Evolutionary conservation across 2,797 vertebrate species (phyloP).

Genomic region (Cynodonichthys magdalenae): DNA sequence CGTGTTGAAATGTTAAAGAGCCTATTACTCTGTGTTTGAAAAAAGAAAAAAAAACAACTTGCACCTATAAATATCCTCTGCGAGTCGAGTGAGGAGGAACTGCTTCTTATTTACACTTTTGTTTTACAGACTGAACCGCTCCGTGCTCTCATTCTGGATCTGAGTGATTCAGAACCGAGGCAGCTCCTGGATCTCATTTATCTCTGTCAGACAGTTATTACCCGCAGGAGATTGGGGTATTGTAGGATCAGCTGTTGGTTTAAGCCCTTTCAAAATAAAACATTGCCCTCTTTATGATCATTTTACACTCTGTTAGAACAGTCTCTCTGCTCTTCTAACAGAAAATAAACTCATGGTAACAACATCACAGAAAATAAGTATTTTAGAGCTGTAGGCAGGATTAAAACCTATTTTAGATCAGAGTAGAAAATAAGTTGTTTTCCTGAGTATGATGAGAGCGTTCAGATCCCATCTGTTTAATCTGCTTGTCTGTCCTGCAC

Average conservation of each 20-base stretch:
- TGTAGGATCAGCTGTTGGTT: slow-evolving; percentile 26
- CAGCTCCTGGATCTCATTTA: slow-evolving; percentile 50
- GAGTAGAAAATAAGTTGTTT: not conserved
- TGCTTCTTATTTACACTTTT: slow-evolving; percentile 26
- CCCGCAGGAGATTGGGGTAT: slow-evolving; percentile 12
- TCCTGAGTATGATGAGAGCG: not conserved
- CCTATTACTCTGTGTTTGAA: not conserved
- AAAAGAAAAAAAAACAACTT: not conserved
- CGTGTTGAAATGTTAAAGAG: not conserved
- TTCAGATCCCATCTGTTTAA: slow-evolving; percentile 40
- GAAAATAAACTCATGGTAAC: not conserved
- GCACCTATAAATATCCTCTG: not conserved
- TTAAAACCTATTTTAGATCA: not conserved
- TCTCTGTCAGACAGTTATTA: slow-evolving; percentile 70
- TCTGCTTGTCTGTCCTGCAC: slow-evolving; percentile 60
- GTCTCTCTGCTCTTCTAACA: slow-evolving; percentile 7
- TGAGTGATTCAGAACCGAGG: slow-evolving; percentile 42
- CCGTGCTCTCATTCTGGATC: slow-evolving; percentile 12
- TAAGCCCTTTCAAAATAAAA: slow-evolving; percentile 22
- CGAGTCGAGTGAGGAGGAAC: not conserved
- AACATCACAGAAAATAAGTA: not conserved
- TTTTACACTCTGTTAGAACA: slow-evolving; percentile 18
- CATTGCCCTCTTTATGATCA: slow-evolving; percentile 26
- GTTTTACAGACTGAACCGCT: not conserved
- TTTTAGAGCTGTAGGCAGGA: not conserved